Percentiles rank a stretch among this genome's conserved stretches.
Evolutionary conservation across 1,140 invertebrate species (phyloP).

Genomic region (Alviniconcha marisindica): DNA sequence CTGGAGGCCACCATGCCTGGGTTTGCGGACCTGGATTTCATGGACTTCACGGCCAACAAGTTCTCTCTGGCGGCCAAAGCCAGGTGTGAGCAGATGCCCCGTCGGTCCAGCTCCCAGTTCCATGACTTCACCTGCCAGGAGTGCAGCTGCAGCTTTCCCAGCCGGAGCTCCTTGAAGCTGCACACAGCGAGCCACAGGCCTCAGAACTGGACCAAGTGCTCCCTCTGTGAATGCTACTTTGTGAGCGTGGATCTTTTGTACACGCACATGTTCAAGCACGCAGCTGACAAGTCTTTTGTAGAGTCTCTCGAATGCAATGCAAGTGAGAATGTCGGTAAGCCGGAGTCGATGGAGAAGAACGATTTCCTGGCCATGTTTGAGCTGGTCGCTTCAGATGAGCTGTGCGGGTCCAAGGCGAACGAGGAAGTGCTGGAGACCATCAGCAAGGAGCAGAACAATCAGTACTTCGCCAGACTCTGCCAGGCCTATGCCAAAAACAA

Average conservation of each 20-base stretch:
- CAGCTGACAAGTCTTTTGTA: slow-evolving; percentile 64
- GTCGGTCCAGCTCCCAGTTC: slow-evolving; percentile 80
- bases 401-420: slow-evolving; percentile 36
- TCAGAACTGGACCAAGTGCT: slow-evolving; percentile 64
- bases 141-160: slow-evolving; percentile 86
- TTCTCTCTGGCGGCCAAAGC: slow-evolving; percentile 86
- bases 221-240: slow-evolving; percentile 73
- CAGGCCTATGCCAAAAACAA: not conserved
- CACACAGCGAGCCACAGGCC: slow-evolving; percentile 65
- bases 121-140: slow-evolving; percentile 84
- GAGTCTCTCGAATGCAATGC: slow-evolving; percentile 44
- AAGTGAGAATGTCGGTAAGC: slow-evolving; percentile 41
- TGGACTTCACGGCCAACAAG: slow-evolving; percentile 87
- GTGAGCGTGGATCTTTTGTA: slow-evolving; percentile 63
- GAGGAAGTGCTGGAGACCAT: slow-evolving; percentile 45
- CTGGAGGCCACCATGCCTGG: slow-evolving; percentile 70
- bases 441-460: slow-evolving; percentile 60
- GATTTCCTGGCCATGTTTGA: slow-evolving; percentile 89
- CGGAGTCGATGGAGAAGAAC: slow-evolving; percentile 77
- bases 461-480: slow-evolving; percentile 60
- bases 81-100: slow-evolving; percentile 83
- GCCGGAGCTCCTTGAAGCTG: slow-evolving; percentile 82
- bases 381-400: slow-evolving; percentile 71
- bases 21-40: slow-evolving; percentile 86
- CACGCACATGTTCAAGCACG: slow-evolving; percentile 72